Evolutionary conservation across 2,888 invertebrate species (phyloP).

Genomic region (Blomia tropicalis): DNA sequence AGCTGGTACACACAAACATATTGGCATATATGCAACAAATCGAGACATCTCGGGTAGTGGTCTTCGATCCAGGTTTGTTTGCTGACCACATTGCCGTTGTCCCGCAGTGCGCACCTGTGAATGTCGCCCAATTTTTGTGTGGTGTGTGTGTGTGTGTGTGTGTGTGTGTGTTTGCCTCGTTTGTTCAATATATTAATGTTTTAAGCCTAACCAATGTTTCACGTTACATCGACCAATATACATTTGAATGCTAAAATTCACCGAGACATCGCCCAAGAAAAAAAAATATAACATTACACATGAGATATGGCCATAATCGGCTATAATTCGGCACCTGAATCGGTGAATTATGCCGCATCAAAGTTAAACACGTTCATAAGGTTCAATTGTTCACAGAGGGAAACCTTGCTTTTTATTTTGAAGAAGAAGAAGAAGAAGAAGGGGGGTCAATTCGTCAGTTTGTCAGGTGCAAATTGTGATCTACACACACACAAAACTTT

Average conservation of each 20-base stretch:
- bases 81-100: no score
- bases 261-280: not conserved
- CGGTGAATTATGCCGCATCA: not conserved
- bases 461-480: not conserved
- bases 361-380: no score
- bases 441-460: no score
- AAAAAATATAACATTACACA: no score
- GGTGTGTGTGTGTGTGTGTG: not conserved
- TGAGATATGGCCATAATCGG: not conserved
- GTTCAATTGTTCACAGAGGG: no score
- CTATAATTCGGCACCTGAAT: not conserved
- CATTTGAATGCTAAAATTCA: not conserved
- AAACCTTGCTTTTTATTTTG: no score
- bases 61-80: slow-evolving; percentile 2
- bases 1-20: no score
- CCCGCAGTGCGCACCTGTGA: slow-evolving; percentile 11
- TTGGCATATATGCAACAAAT: no score
- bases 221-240: no score
- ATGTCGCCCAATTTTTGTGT: not conserved
- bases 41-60: not conserved
- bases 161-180: not conserved
- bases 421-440: no score
- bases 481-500: not conserved
- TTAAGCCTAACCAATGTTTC: not conserved
- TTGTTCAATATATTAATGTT: not conserved